Conservation (phyloP, 2,888 invertebrate species). For the Sphaerophoria rueppellii region DNA sequence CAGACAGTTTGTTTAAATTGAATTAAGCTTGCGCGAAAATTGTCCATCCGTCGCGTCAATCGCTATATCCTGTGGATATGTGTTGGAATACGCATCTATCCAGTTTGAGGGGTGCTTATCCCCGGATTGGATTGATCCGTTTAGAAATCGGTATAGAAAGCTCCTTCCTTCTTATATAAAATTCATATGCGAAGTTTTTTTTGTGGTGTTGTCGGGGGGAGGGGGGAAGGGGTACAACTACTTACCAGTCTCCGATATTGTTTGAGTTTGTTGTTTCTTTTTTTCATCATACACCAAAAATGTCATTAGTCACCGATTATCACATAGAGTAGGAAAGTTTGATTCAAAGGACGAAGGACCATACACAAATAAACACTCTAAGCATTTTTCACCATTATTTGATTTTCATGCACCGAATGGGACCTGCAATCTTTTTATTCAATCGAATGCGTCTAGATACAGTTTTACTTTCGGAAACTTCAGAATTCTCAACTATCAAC, state of each 20-base stretch:
- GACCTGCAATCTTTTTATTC: slow-evolving; percentile 47
- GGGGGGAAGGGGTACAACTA: slow-evolving; percentile 4
- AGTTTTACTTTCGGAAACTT: slow-evolving; percentile 20
- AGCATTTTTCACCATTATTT: slow-evolving; percentile 22
- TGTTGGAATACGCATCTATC: slow-evolving; percentile 13
- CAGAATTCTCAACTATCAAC: slow-evolving; percentile 52
- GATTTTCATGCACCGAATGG: slow-evolving; percentile 39
- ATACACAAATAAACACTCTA: slow-evolving; percentile 16
- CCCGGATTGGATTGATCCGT: slow-evolving; percentile 43
- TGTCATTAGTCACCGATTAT: slow-evolving; percentile 20
- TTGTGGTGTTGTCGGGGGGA: neutral
- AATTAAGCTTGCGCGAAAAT: slow-evolving; percentile 66
- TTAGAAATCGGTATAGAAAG: slow-evolving; percentile 6
- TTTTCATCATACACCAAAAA: neutral
- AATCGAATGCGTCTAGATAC: slow-evolving; percentile 46
- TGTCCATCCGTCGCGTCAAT: slow-evolving; percentile 34
- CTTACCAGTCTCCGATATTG: slow-evolving; percentile 41
- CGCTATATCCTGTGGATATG: slow-evolving; percentile 16
- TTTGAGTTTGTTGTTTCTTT: neutral
- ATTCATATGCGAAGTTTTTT: neutral
- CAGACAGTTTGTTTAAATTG: slow-evolving; percentile 39
- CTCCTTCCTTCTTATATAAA: too few relatives aligned
- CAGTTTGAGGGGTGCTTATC: slow-evolving; percentile 35
- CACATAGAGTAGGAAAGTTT: neutral
- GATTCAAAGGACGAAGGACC: neutral